Conservation (phyloP, 2,113 vertebrate species). For the Corvus cornix region DNA sequence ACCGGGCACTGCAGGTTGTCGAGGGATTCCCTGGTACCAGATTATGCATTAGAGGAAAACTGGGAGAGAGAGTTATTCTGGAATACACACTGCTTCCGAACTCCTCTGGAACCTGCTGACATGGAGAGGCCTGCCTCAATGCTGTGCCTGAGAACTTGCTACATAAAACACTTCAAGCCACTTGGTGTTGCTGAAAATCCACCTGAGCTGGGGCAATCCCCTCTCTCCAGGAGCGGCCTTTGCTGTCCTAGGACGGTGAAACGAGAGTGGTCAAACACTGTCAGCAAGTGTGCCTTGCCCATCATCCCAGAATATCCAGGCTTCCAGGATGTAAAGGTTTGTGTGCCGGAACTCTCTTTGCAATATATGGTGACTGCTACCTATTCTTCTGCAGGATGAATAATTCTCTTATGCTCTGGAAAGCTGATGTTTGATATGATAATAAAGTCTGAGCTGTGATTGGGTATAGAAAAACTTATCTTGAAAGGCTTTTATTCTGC, state of each 20-base stretch:
- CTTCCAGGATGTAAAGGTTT: constrained; percentile 68
- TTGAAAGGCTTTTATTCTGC: background rate
- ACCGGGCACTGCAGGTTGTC: rapidly evolving
- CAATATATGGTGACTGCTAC: background rate
- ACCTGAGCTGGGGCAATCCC: rapidly evolving
- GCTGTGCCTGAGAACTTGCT: background rate
- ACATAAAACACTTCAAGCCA: background rate
- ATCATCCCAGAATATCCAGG: constrained; percentile 70
- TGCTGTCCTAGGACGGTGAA: background rate
- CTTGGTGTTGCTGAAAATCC: background rate
- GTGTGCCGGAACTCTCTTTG: background rate
- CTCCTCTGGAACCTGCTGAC: background rate
- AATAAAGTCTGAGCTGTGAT: background rate
- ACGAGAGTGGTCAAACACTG: background rate
- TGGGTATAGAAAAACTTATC: background rate
- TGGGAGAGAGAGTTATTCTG: background rate
- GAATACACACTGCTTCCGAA: background rate
- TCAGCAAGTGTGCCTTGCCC: constrained; percentile 32
- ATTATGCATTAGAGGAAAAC: background rate
- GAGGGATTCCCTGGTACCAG: background rate
- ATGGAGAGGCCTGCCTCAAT: background rate
- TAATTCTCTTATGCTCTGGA: background rate
- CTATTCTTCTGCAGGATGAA: background rate
- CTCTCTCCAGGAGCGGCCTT: background rate
- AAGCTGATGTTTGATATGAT: background rate